These are phyloP conservation scores for Pseudomyrmex flavicornis DNA, from an alignment of 1,140 invertebrate genomes.

Conservation along the genomic window DNA sequence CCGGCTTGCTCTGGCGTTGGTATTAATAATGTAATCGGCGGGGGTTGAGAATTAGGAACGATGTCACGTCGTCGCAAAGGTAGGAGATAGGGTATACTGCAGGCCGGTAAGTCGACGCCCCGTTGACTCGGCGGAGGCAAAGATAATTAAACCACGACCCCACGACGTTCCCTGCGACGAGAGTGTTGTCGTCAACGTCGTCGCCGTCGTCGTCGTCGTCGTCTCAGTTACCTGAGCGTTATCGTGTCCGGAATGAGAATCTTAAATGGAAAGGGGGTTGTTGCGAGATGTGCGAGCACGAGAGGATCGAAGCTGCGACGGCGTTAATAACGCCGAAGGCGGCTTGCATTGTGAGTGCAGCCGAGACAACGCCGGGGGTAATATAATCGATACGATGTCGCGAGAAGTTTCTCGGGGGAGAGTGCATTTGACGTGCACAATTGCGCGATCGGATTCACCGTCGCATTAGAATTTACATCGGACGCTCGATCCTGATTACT, in stretches of 20 bases:
- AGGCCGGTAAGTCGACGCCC: slow-evolving; percentile 56
- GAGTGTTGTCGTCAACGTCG: slow-evolving; percentile 37
- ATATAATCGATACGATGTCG: slow-evolving; percentile 64
- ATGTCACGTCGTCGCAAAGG: slow-evolving; percentile 72
- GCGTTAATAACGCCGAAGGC: slow-evolving; percentile 64
- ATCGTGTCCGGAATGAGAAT: slow-evolving; percentile 73
- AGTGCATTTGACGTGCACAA: slow-evolving; percentile 54
- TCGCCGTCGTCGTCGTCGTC: slow-evolving; percentile 32
- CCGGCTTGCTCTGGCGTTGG: slow-evolving; percentile 59
- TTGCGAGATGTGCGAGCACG: slow-evolving; percentile 10
- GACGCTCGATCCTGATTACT: too few relatives aligned
- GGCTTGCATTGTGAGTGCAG: slow-evolving; percentile 8
- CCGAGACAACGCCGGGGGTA: slow-evolving; percentile 32
- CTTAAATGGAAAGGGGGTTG: slow-evolving; percentile 51
- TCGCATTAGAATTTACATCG: slow-evolving; percentile 10
- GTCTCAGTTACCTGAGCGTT: slow-evolving; percentile 74
- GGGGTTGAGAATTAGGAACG: slow-evolving; percentile 69
- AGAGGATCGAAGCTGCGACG: slow-evolving; percentile 37
- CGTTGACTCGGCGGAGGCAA: slow-evolving; percentile 59
- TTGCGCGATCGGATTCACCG: slow-evolving; percentile 41
- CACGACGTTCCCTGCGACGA: slow-evolving; percentile 56
- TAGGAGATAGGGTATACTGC: slow-evolving; percentile 39
- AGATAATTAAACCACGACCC: slow-evolving; percentile 76
- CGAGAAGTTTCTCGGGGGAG: slow-evolving; percentile 41
- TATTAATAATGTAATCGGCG: slow-evolving; percentile 77